Percentiles rank a stretch among this genome's conserved stretches.
Conservation (phyloP, 1,140 invertebrate genomes). For the Acromyrmex heyeri region DNA sequence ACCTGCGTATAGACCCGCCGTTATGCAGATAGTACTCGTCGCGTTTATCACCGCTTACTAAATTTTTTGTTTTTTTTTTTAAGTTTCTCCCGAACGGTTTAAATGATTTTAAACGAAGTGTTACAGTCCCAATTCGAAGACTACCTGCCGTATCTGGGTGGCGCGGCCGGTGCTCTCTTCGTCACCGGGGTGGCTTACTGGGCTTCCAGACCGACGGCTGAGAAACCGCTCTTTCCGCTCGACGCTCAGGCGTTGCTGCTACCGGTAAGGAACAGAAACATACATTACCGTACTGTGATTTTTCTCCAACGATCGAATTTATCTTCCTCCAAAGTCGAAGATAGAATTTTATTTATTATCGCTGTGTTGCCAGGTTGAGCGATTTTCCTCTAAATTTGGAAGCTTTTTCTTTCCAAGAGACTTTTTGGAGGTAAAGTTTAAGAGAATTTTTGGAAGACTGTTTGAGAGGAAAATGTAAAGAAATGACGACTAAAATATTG, state of each 20-base stretch:
- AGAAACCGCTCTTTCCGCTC: slow-evolving; percentile 92
- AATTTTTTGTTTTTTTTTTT: neutral
- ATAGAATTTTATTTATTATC: no score
- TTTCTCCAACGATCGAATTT: no score
- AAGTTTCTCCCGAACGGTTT: slow-evolving; percentile 21
- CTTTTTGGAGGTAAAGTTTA: no score
- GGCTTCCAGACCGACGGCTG: slow-evolving; percentile 90
- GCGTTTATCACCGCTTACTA: neutral
- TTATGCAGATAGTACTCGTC: slow-evolving; percentile 38
- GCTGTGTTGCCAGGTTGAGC: no score
- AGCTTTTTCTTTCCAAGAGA: no score
- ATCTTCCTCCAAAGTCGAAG: no score
- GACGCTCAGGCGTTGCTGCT: slow-evolving; percentile 90
- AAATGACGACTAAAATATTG: no score
- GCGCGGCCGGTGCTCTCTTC: slow-evolving; percentile 91
- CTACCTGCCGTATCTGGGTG: slow-evolving; percentile 92
- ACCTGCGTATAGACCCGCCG: neutral
- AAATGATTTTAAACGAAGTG: slow-evolving; percentile 76
- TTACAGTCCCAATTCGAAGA: slow-evolving; percentile 88
- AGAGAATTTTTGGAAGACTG: no score
- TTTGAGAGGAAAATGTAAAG: no score
- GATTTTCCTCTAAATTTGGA: no score
- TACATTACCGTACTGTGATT: no score
- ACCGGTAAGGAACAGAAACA: slow-evolving; percentile 87
- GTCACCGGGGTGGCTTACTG: slow-evolving; percentile 91